Base-by-base conservation (phyloP, 2,113 vertebrate genomes). In the Halichoerus grypus region DNA sequence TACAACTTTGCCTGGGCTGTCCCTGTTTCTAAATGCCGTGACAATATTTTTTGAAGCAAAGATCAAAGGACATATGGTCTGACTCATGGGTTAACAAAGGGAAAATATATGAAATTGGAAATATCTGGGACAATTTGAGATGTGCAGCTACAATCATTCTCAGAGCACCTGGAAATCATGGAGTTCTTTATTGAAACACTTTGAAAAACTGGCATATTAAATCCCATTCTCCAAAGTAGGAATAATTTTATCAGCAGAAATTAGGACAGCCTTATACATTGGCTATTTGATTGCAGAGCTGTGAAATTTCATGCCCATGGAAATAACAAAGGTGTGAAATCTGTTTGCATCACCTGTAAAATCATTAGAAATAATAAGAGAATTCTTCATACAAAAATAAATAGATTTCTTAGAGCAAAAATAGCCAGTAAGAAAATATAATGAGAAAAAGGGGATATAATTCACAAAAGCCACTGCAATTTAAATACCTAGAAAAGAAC, bases 1-100 rank as follows among this genome's bases (percentile, higher is more conserved):
- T 98, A 42, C 31, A 96, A 85, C 96, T 98, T 94, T 97, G 89
- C 61, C 63, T 74, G n/a, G 90, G 93, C 95, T 94, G 94, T 96
- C 98, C 94, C 88, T 97, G 39, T 82, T 98, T 96, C 95, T 92
- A 83, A 97, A 96, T 88, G 91, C 92, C 71, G 0, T 97, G 96
- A 93, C 95, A 96, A 86, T 93, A 97, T 92, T 95, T 98, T 97
- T 88, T 97, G 93, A 97, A 97, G 95, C 84, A 96, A 85, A 97
- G 98, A 98, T 98, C 98, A 98, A 97, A 98, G 94, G 94, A 98
- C 97, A 97, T 97, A 94, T 97, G 97, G 97, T 97, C 84, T 96
- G 96, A 96, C 80, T 98, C 98, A 95, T 18, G 94, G 95, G 95
- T 94, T 98, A 97, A 93, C 94, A 97, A 94, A 98, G 88, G 72